These are phyloP conservation scores for Sebastes kiyomatsui DNA, from an alignment of 2,797 vertebrate genomes.

Conservation along the genomic window DNA sequence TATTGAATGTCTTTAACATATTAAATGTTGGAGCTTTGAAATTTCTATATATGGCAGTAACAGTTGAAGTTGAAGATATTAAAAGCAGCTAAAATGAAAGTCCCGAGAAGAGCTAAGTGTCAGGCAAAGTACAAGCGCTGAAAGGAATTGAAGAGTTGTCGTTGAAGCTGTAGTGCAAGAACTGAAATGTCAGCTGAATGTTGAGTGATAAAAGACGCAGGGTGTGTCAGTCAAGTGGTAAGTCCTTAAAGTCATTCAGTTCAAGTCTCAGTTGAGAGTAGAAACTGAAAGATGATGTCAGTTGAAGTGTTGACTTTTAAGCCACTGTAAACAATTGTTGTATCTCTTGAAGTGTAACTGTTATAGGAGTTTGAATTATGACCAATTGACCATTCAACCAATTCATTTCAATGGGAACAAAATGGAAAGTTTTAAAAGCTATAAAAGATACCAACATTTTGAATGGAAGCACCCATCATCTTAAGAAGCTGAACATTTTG, in stretches of 20 bases:
- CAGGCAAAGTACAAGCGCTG: too few species aligned
- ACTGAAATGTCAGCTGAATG: not conserved
- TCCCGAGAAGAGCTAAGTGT: not conserved
- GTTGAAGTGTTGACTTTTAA: too few species aligned
- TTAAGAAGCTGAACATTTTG: not conserved
- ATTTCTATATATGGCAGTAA: not conserved
- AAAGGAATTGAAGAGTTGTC: not conserved
- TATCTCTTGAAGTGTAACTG: too few species aligned
- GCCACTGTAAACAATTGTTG: too few species aligned
- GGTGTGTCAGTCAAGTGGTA: too few species aligned
- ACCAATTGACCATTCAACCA: not conserved
- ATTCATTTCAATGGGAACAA: not conserved
- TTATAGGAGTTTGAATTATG: not conserved
- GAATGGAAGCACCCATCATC: not conserved
- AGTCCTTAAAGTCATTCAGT: too few species aligned
- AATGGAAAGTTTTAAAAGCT: too few species aligned
- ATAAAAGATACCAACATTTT: not conserved
- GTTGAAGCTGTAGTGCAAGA: not conserved
- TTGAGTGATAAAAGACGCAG: not conserved
- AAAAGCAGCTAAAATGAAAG: not conserved
- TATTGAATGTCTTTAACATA: too few species aligned
- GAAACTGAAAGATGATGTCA: too few species aligned
- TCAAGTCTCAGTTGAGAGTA: too few species aligned
- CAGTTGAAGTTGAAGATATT: not conserved
- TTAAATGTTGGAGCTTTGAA: too few species aligned